phyloP scores from a whole-genome alignment of 2,797 vertebrate genomes.

The Rhabdomys pumilio region DNA sequence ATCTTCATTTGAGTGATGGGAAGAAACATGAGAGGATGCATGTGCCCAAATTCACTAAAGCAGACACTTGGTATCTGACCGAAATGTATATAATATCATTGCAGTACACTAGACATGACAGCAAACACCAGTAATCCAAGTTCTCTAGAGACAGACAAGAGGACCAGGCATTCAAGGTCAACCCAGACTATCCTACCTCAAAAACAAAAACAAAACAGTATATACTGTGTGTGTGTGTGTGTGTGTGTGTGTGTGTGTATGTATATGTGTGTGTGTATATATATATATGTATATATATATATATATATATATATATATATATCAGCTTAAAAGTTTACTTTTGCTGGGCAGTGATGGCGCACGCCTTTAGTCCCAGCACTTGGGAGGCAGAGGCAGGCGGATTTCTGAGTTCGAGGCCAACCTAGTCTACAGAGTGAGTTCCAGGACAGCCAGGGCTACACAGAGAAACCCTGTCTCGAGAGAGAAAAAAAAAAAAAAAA shows the following conservation, averaged over 20 bases:
- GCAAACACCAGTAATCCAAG: no score
- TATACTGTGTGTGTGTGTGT: neutral
- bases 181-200: neutral
- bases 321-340: neutral
- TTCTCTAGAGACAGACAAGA: neutral
- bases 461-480: no score
- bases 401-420: no score
- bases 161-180: neutral
- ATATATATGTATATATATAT: no score
- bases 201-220: neutral
- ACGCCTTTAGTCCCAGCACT: no score
- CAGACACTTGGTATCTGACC: neutral
- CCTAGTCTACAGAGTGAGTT: no score
- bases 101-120: neutral
- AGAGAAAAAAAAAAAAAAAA: no score
- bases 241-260: neutral
- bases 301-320: no score
- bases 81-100: neutral
- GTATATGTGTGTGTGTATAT: no score
- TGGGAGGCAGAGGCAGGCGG: no score
- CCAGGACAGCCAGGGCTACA: no score
- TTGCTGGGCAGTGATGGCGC: no score
- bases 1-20: neutral
- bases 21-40: neutral
- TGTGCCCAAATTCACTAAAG: constrained; percentile 40